Evolutionary conservation across 2,113 vertebrate genomes (phyloP).

Genomic region (Heterocephalus glaber): DNA sequence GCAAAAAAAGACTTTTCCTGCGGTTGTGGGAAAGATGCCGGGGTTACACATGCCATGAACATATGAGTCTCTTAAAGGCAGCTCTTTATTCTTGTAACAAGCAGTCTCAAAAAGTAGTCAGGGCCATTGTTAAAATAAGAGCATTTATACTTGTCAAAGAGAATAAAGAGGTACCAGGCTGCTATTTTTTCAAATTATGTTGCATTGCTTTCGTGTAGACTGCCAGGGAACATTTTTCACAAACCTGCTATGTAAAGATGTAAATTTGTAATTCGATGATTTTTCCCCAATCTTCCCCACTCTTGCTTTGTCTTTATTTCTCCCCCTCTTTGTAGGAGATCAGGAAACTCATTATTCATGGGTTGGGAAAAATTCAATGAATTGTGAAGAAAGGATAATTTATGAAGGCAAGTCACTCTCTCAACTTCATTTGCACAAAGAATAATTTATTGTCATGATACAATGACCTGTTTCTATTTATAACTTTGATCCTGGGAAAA

Average conservation of each 20-base stretch:
- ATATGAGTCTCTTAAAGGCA: neutral
- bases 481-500: conserved; percentile 46
- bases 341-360: neutral
- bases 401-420: conserved; percentile 19
- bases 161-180: conserved; percentile 28
- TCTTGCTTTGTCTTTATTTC: conserved; percentile 50
- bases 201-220: neutral
- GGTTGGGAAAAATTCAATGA: neutral
- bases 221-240: conserved; percentile 23
- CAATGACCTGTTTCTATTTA: conserved; percentile 46
- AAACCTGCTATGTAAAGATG: conserved; percentile 51
- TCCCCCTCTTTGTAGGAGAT: conserved; percentile 40
- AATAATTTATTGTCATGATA: conserved; percentile 51
- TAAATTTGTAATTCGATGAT: conserved; percentile 57
- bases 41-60: neutral
- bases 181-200: conserved; percentile 62
- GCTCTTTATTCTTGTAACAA: neutral
- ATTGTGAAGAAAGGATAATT: conserved; percentile 60
- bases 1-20: neutral
- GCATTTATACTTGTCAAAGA: conserved; percentile 60
- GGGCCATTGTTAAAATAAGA: conserved; percentile 58
- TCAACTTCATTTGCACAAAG: conserved; percentile 54
- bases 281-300: neutral
- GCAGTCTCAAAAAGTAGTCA: neutral
- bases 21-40: neutral